Base-by-base conservation (phyloP, 1,140 invertebrate species). In the Nixonia krombeini region DNA sequence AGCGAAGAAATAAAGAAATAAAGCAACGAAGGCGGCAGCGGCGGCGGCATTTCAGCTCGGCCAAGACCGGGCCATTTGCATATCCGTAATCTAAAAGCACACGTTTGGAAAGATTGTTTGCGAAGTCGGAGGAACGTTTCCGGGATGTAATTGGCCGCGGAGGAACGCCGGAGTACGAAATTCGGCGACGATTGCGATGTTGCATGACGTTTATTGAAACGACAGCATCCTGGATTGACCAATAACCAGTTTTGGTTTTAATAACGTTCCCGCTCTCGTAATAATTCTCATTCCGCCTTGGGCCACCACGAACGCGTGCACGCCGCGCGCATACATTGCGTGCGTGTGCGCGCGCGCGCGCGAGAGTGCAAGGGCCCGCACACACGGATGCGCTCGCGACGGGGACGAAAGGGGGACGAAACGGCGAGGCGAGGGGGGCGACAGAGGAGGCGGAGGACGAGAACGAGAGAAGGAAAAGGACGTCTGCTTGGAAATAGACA, bases 161-260 rank as follows among this genome's bases (percentile, higher is more conserved):
- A 44, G 13, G 45, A 51, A 64, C 59, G 45, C 21, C 2, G 23
- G 40, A 45, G 47, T 10, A 38, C 18, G 15, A 55, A 33, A 13
- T 53, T 47, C 21, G 35, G 15, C 33, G 6, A 15, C 13, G 8
- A 52, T 33, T 47, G 49, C 55, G 49, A 65, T 29, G 62, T 66
- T 58, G 62, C 62, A 55, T 66, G 62, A 42, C 41, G 49, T 31
- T 49, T 31, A 58, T 58, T 53, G 49, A 66, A 58, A 58, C 62
- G 62, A 66, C 62, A 52, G 62, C 52, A 47, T 37, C 38, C 28
- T 10, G 7, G 6, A 21, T 21, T 21, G 21, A 21, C 21, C 21
- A 21, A 21, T 6, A 21, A 6, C 21, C 21, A 21, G 6, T 21
- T 21, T 21, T 2, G 21, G 21, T 6, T 21, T 21, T 58, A 65